Percentiles rank a stretch among this genome's conserved stretches.
phyloP scores from a whole-genome alignment of 2,797 vertebrate genomes.

The Pagetopsis macropterus region DNA sequence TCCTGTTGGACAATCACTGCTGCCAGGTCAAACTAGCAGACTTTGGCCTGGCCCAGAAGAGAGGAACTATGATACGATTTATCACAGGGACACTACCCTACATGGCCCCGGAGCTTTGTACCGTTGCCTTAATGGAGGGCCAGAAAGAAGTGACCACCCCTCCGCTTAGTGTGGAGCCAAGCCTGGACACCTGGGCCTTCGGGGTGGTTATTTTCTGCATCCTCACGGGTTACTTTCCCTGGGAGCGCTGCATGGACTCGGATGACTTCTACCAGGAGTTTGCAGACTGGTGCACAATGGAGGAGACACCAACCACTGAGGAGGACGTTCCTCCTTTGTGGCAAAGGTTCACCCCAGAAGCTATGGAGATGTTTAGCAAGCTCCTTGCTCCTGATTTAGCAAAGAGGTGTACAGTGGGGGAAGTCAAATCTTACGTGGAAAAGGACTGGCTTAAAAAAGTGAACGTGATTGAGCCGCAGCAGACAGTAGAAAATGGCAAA shows the following conservation, averaged over 20 bases:
- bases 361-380: slow-evolving; percentile 84
- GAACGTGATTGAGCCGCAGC: slow-evolving; percentile 25
- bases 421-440: slow-evolving; percentile 78
- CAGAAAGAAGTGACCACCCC: slow-evolving; percentile 68
- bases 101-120: slow-evolving; percentile 86
- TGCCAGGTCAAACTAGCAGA: slow-evolving; percentile 85
- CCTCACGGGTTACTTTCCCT: slow-evolving; percentile 88
- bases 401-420: slow-evolving; percentile 72
- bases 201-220: slow-evolving; percentile 87
- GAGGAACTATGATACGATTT: slow-evolving; percentile 81
- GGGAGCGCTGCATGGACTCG: slow-evolving; percentile 76
- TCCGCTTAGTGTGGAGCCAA: slow-evolving; percentile 82
- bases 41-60: slow-evolving; percentile 87
- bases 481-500: slow-evolving; percentile 38
- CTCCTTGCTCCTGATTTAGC: slow-evolving; percentile 77
- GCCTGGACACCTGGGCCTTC: slow-evolving; percentile 87
- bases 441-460: slow-evolving; percentile 80
- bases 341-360: slow-evolving; percentile 81
- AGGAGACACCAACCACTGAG: slow-evolving; percentile 35
- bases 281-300: slow-evolving; percentile 77
- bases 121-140: slow-evolving; percentile 72
- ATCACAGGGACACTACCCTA: slow-evolving; percentile 86
- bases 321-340: slow-evolving; percentile 80
- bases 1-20: slow-evolving; percentile 84
- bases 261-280: slow-evolving; percentile 86